phyloP scores from a whole-genome alignment of 2,113 vertebrate species.

The Peromyscus maniculatus region DNA sequence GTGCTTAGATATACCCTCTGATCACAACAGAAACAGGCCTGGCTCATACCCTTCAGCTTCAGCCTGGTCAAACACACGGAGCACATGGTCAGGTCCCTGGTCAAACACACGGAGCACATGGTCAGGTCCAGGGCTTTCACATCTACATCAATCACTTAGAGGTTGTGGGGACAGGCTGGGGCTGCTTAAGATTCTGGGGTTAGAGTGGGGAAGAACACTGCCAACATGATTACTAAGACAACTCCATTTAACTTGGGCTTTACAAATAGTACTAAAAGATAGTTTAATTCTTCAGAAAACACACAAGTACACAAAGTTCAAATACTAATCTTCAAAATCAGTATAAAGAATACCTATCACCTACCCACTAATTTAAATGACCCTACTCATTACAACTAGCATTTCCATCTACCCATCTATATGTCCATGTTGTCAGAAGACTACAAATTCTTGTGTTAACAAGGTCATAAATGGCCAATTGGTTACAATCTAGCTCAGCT shows the following conservation, averaged over 20 bases:
- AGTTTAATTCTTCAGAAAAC: constrained; percentile 40
- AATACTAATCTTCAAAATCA: constrained; percentile 39
- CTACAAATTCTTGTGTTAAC: constrained; percentile 41
- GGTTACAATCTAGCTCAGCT: constrained; percentile 35
- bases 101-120: constrained; percentile 6
- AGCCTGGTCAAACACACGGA: constrained; percentile 30
- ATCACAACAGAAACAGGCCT: constrained; percentile 28
- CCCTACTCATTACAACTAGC: constrained; percentile 12
- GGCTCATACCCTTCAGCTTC: neutral
- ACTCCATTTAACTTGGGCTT: constrained; percentile 4
- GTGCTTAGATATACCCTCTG: constrained; percentile 37
- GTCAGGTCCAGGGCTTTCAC: constrained; percentile 26
- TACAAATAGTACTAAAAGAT: neutral
- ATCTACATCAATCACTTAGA: constrained; percentile 43
- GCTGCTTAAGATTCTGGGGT: neutral
- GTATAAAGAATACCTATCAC: neutral
- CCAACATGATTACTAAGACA: constrained; percentile 41
- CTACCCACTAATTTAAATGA: constrained; percentile 34
- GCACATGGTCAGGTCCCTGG: neutral
- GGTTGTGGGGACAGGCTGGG: constrained; percentile 5
- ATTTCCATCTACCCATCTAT: constrained; percentile 3
- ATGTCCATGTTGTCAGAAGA: constrained; percentile 48
- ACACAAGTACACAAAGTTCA: constrained; percentile 36
- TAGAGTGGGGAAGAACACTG: neutral
- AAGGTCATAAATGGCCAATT: constrained; percentile 17